Evolutionary conservation across 2,797 vertebrate genomes (phyloP).

Genomic region (Aldrovandia affinis): DNA sequence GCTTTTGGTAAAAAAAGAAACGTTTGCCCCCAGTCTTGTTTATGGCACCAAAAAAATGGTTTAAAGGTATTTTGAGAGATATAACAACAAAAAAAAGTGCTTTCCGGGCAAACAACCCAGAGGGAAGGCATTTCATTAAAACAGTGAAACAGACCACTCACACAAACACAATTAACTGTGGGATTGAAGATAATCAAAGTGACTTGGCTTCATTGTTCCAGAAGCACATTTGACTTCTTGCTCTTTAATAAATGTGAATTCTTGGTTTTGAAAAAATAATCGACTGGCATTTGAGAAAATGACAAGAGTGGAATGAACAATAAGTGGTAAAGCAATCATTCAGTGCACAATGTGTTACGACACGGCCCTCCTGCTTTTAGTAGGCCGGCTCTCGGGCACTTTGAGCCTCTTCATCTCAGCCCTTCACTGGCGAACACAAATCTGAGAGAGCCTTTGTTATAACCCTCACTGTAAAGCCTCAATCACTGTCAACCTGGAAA

Average conservation of each 20-base stretch:
- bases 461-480: neutral
- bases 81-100: neutral
- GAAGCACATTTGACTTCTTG: neutral
- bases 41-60: slow-evolving; percentile 21
- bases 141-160: neutral
- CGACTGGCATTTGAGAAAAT: neutral
- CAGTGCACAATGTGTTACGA: neutral
- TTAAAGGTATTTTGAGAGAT: neutral
- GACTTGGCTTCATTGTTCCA: neutral
- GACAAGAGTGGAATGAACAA: neutral
- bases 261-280: neutral
- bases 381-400: neutral
- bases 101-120: neutral
- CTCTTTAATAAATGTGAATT: neutral
- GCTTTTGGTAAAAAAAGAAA: slow-evolving; percentile 60
- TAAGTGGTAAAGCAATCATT: neutral
- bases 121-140: neutral
- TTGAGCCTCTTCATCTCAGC: neutral
- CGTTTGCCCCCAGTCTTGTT: slow-evolving; percentile 56
- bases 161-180: neutral
- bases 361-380: neutral
- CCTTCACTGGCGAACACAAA: neutral
- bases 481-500: neutral
- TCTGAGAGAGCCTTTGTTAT: neutral
- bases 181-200: neutral